Evolutionary conservation across 2,797 vertebrate genomes (phyloP).

Genomic region (Miopithecus talapoin): DNA sequence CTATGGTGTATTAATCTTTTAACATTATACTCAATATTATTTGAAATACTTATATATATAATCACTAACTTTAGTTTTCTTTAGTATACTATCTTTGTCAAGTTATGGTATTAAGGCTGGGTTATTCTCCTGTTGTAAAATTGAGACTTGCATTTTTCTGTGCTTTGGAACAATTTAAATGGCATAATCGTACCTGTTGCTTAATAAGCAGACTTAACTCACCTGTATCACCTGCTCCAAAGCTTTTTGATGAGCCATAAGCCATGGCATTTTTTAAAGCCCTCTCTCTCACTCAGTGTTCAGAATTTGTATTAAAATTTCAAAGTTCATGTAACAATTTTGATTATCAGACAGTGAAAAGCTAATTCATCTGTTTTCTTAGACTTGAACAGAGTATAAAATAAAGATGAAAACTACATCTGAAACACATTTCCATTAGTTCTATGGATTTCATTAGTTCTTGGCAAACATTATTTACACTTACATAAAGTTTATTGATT

Average conservation of each 20-base stretch:
- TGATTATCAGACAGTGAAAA: constrained; percentile 6
- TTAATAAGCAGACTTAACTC: neutral
- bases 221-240: neutral
- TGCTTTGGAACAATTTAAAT: neutral
- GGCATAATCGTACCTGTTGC: neutral
- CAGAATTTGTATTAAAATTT: constrained; percentile 49
- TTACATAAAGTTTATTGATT: constrained; percentile 28
- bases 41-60: constrained; percentile 25
- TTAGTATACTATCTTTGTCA: neutral
- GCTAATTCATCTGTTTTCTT: constrained; percentile 27
- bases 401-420: constrained; percentile 15
- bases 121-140: neutral
- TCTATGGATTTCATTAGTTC: constrained; percentile 18
- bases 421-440: neutral
- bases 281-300: neutral
- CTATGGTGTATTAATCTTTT: neutral
- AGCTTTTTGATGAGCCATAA: neutral
- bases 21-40: neutral
- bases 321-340: constrained; percentile 30
- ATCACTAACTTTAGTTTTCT: neutral
- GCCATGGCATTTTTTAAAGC: neutral
- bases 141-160: neutral
- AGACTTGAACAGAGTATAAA: neutral
- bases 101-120: neutral
- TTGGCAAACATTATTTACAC: constrained; percentile 18